Conservation (phyloP, 2,888 invertebrate species). For the Rosalia funebris region DNA sequence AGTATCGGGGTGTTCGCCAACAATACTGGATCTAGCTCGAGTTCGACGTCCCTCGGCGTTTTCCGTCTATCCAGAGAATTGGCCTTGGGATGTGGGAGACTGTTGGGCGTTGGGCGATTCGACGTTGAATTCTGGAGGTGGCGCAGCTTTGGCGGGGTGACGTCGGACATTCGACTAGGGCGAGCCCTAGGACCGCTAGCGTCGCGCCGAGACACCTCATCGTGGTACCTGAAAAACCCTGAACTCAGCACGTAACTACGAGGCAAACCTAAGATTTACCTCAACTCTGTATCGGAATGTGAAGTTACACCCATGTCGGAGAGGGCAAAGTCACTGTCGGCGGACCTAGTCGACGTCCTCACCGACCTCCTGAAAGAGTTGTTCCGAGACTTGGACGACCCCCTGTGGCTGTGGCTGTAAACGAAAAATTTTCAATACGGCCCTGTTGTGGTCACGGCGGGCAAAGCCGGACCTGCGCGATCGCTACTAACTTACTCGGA, state of each 20-base stretch:
- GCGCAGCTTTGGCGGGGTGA: conserved; percentile 35
- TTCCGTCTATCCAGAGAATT: conserved; percentile 60
- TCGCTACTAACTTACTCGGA: conserved; percentile 38
- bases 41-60: conserved; percentile 51
- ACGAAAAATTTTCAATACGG: background rate
- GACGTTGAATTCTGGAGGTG: conserved; percentile 41
- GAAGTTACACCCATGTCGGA: conserved; percentile 72
- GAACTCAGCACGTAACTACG: too few relatives aligned
- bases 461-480: background rate
- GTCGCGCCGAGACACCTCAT: conserved; percentile 50
- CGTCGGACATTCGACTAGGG: conserved; percentile 51
- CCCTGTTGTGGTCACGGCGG: background rate
- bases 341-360: conserved; percentile 70
- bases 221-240: conserved; percentile 57
- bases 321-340: conserved; percentile 71
- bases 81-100: conserved; percentile 35
- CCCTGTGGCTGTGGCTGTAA: conserved; percentile 46
- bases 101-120: conserved; percentile 27
- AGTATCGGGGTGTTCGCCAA: conserved; percentile 71
- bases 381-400: conserved; percentile 63
- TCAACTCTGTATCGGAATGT: conserved; percentile 79
- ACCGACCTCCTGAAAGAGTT: conserved; percentile 69
- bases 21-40: conserved; percentile 59
- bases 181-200: conserved; percentile 55
- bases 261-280: too few relatives aligned